These are phyloP conservation scores for Poicephalus meyeri DNA, from an alignment of 2,113 vertebrate genomes.

Conservation along the genomic window DNA sequence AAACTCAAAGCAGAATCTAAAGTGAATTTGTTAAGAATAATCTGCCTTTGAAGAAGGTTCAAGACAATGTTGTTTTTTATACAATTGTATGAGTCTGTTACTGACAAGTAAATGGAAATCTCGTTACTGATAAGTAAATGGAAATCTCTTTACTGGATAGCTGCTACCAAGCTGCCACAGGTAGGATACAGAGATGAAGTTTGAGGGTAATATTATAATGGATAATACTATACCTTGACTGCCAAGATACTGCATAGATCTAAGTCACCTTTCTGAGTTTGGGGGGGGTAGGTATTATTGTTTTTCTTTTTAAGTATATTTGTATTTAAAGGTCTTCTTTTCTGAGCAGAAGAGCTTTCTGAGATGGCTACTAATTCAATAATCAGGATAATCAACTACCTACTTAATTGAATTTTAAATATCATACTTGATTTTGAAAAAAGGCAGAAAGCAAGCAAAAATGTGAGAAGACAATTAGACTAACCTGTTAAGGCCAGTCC, in stretches of 20 bases:
- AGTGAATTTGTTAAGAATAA: neutral
- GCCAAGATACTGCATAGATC: neutral
- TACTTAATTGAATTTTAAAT: neutral
- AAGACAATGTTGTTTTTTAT: neutral
- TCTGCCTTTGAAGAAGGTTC: neutral
- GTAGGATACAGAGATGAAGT: neutral
- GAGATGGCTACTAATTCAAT: neutral
- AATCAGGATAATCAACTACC: neutral
- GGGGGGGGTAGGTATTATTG: too few species aligned
- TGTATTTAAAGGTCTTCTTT: neutral
- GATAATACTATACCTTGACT: neutral
- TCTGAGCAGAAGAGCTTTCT: neutral
- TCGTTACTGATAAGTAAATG: neutral
- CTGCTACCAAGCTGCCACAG: neutral
- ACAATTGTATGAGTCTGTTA: neutral
- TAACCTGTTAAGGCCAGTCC: neutral
- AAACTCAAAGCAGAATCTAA: neutral
- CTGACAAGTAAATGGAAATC: neutral
- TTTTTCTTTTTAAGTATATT: neutral
- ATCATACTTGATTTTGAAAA: neutral
- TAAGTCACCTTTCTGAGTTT: neutral
- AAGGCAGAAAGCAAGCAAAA: neutral
- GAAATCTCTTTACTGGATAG: neutral
- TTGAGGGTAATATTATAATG: neutral
- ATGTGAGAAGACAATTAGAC: neutral